A percentile compares a stretch with the other conserved stretches of the same genome.
Conservation (phyloP, 1,140 invertebrate species). For the Probaryconus sp. region DNA sequence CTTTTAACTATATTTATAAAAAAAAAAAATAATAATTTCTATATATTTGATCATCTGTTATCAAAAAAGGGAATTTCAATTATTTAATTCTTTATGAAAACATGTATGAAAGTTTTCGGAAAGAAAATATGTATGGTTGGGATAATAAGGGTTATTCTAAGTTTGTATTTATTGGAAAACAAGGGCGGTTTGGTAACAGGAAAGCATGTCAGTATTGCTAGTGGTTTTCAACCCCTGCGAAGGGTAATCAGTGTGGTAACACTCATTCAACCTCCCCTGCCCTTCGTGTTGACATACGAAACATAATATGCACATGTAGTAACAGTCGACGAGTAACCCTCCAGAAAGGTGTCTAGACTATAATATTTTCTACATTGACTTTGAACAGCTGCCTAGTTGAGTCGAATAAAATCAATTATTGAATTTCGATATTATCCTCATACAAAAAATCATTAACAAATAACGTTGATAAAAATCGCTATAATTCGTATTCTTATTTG, state of each 20-base stretch:
- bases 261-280: constrained; percentile 44
- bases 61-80: too few species aligned
- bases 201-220: constrained; percentile 63
- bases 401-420: too few species aligned
- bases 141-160: constrained; percentile 42
- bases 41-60: too few species aligned
- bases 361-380: too few species aligned
- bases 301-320: constrained; percentile 54
- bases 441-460: too few species aligned
- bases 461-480: too few species aligned
- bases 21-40: too few species aligned
- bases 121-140: neutral
- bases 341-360: constrained; percentile 1
- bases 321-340: constrained; percentile 48
- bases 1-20: too few species aligned
- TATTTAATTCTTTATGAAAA: too few species aligned
- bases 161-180: constrained; percentile 78
- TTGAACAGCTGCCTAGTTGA: too few species aligned
- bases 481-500: constrained; percentile 30
- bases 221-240: constrained; percentile 68
- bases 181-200: constrained; percentile 76
- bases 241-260: constrained; percentile 58
- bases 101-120: neutral
- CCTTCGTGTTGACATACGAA: constrained; percentile 56
- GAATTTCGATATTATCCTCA: too few species aligned